phyloP scores from a whole-genome alignment of 2,797 vertebrate genomes.

The Pagetopsis macropterus region DNA sequence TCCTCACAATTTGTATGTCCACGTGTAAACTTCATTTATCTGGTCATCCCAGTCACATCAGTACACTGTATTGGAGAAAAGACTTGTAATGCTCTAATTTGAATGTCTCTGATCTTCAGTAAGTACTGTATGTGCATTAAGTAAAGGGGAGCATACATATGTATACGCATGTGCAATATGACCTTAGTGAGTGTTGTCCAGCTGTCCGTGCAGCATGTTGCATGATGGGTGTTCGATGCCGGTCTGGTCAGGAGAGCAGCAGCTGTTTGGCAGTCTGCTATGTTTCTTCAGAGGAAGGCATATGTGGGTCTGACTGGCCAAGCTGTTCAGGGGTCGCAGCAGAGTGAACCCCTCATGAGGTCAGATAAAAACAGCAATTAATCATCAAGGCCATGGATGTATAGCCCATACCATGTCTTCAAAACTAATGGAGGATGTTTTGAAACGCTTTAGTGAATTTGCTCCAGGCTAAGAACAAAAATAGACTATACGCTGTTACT shows the following conservation, averaged over 20 bases:
- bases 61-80: conserved; percentile 23
- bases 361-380: conserved; percentile 53
- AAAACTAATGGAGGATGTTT: conserved; percentile 46
- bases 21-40: conserved; percentile 42
- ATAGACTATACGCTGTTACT: background rate
- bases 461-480: background rate
- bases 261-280: conserved; percentile 80
- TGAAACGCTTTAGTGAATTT: conserved; percentile 16
- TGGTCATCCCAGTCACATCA: conserved; percentile 29
- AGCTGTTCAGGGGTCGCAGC: conserved; percentile 76
- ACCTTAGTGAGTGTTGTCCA: conserved; percentile 64
- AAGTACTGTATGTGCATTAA: conserved; percentile 21
- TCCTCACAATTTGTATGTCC: conserved; percentile 52
- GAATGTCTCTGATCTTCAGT: conserved; percentile 16
- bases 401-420: conserved; percentile 12
- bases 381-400: conserved; percentile 21
- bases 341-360: conserved; percentile 59
- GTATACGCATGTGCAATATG: conserved; percentile 47
- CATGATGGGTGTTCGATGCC: conserved; percentile 69
- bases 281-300: conserved; percentile 62
- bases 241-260: conserved; percentile 71
- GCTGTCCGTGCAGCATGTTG: conserved; percentile 72
- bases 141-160: conserved; percentile 36
- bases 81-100: conserved; percentile 16
- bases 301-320: conserved; percentile 68